Percentiles rank a stretch among this genome's conserved stretches.
These are phyloP conservation scores for Pomatostomus ruficeps DNA, from an alignment of 2,113 vertebrate genomes.

Conservation along the genomic window DNA sequence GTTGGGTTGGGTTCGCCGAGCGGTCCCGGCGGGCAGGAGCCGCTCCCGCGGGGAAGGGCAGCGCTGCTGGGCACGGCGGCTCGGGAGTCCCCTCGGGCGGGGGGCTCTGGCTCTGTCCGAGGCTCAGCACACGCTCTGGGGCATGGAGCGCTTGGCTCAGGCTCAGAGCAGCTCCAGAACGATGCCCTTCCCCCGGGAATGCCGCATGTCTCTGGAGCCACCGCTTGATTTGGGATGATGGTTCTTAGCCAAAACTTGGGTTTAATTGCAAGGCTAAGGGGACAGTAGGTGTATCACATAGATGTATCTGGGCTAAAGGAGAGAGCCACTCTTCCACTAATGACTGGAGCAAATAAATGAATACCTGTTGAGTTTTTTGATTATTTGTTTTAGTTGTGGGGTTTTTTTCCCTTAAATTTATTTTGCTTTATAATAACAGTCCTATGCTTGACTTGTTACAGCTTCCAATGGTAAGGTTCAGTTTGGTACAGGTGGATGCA, in stretches of 20 bases:
- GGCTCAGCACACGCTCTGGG: no score
- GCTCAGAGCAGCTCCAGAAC: not conserved
- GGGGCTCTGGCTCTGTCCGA: no score
- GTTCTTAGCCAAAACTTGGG: not conserved
- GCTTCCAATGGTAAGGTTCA: not conserved
- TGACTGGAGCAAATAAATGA: not conserved
- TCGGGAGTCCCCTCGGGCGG: no score
- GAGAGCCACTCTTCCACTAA: not conserved
- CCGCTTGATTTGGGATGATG: not conserved
- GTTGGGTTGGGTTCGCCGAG: no score
- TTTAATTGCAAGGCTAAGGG: not conserved
- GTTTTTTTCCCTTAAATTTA: not conserved
- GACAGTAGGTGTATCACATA: accelerated
- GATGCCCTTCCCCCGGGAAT: not conserved
- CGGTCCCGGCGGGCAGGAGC: no score
- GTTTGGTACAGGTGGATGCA: accelerated
- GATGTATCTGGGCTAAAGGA: accelerated
- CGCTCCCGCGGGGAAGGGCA: no score
- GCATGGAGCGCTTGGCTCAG: no score
- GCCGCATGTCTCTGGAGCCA: not conserved
- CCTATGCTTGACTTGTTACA: not conserved
- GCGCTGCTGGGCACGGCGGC: no score
- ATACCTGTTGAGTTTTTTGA: accelerated
- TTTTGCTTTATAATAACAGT: not conserved
- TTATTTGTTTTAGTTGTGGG: not conserved